Evolutionary conservation across 2,113 vertebrate genomes (phyloP), one percentile per base, ranked within the genome.

Genomic region (Delphinapterus leucas): DNA sequence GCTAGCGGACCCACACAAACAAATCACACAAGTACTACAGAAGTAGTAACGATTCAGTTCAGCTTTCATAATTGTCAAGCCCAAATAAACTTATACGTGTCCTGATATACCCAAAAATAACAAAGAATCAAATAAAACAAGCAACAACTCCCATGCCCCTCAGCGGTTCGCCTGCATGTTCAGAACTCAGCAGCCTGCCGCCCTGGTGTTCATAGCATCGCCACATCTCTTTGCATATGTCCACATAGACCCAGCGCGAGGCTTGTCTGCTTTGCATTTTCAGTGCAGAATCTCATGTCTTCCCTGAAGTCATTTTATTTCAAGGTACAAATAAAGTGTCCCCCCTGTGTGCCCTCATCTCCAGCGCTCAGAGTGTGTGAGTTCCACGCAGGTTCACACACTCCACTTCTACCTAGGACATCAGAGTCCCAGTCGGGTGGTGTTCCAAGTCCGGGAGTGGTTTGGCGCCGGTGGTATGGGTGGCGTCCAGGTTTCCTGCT

Each of bases 161-260:
- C 13, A 0, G 10, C 1, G 1, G 31, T 12, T n/a, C n/a, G 8
- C 47, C 23, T 3, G 26, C 33, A 21, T 2, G 4, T 21, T 1
- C 38, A 6, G 71, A 60, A 9, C 74, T 26, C 61, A 0, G 44
- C 3, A 23, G 53, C 36, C 20, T 0, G 2, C n/a, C 1, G 10
- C 25, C 25, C 74, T 25, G 8, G 28, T 4, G 80, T 4, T 28
- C 10, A 11, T 3, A 2, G 36, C 3, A 5, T 44, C 28, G 1
- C 77, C 31, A 1, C 8, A 0, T 53, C 28, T 49, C 14, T 63
- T 7, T 3, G 28, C 28, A 1, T 49, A 5, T 31, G 25, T 38
- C 9, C 44, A 14, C 36, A 14, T 2, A n/a, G 47, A 63, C 23
- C n/a, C 47, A 15, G 61, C 47, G 44, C 67, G 44, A 44, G 10